Percentiles rank a stretch among this genome's conserved stretches.
Evolutionary conservation across 2,113 vertebrate genomes (phyloP).

Genomic region (Xenus cinereus): DNA sequence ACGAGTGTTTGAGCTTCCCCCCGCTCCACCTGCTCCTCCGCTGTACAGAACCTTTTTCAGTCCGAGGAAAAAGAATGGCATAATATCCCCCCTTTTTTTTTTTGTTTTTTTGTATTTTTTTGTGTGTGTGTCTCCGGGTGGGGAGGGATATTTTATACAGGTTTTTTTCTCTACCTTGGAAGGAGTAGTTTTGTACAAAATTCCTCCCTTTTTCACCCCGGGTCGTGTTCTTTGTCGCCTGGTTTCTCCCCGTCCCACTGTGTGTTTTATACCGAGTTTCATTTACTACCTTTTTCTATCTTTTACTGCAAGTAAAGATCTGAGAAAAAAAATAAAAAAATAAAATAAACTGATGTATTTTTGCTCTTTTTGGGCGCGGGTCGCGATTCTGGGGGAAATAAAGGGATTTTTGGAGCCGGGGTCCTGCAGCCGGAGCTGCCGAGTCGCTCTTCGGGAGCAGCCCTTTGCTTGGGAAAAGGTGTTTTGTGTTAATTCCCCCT

Average conservation of each 20-base stretch:
- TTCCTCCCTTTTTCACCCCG: not conserved
- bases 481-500: no score
- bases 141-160: slow-evolving; percentile 17
- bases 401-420: no score
- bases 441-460: no score
- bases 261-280: slow-evolving; percentile 41
- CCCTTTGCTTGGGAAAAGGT: no score
- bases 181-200: slow-evolving; percentile 56
- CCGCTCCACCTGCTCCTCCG: not conserved
- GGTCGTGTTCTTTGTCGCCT: not conserved
- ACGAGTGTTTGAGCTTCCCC: no score
- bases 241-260: not conserved
- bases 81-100: not conserved
- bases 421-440: no score
- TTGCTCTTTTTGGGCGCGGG: no score
- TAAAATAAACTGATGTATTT: no score
- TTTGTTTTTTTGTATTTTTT: no score
- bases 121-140: not conserved
- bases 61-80: not conserved
- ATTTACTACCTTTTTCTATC: slow-evolving; percentile 38
- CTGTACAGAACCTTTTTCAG: not conserved
- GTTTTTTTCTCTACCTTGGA: slow-evolving; percentile 12
- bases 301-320: slow-evolving; percentile 20
- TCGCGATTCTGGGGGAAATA: no score
- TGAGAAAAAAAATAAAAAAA: not conserved